Evolutionary conservation across 2,888 invertebrate species (phyloP), one percentile per base, ranked within the genome.

Genomic region (Phortica okadai): DNA sequence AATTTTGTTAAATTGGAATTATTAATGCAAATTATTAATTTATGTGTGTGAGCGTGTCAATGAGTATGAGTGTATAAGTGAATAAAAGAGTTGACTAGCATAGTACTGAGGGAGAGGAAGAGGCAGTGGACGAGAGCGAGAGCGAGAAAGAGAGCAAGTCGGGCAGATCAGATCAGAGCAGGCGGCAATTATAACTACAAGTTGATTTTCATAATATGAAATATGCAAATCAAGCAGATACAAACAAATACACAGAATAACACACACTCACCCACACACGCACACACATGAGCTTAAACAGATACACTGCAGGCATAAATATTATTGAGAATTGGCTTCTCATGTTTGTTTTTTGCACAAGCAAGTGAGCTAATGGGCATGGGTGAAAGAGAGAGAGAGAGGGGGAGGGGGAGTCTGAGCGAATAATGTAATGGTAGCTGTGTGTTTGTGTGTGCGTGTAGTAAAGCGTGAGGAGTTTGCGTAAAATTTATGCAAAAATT

Each of bases 21-120:
- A 82, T 84, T 82, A 83, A 87, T 83, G 78, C 74, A 79, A 86
- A 77, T 85, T 76, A 85, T 81, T 79, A 85, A 81, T 78, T 80
- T 76, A 66, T 67, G 58, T 75, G 74, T 75, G 75, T 58, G 66
- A 8, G 74, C 59, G 56, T 33, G 33, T 33, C 33, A 33, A 33
- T 33, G 33, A 33, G 33, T 33, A 33, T 4, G 33, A 33, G 33
- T 33, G 33, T 5, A 33, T 33, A 33, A 33, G 33, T 33, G 33
- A 33, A 33, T 33, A 5, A 33, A 33, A 5, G 33, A 33, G 33
- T 4, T 33, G 33, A 33, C 0, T 33, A 33, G 33, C 2, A 33
- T 5, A 33, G 33, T 4, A 1, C 33, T 33, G 33, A 4, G 33
- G 33, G 3, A 33, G 33, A 33, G 33, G 33, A 33, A 33, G 33